Percentiles rank a stretch among this genome's conserved stretches.
phyloP scores from a whole-genome alignment of 1,140 invertebrate genomes.

The Drosophila seguyi region DNA sequence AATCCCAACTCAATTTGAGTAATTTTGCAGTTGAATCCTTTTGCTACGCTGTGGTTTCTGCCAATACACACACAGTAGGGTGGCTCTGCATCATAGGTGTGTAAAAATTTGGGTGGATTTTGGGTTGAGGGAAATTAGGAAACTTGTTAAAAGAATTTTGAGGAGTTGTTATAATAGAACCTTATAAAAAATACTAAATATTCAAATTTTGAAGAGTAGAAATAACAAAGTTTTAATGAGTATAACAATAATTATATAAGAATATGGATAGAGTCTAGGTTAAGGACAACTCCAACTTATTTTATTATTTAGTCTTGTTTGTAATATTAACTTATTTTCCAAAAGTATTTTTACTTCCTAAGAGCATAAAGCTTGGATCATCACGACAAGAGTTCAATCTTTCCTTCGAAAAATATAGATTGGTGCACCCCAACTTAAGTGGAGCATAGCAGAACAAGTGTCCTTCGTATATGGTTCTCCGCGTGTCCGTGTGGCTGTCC shows the following conservation, averaged over 20 bases:
- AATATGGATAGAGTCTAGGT: background rate
- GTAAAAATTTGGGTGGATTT: no score
- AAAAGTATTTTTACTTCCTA: background rate
- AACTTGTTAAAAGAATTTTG: background rate
- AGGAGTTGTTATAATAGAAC: no score
- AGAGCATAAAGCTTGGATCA: background rate
- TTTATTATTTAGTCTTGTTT: background rate
- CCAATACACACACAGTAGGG: background rate
- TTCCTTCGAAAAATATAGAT: background rate
- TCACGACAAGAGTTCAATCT: background rate
- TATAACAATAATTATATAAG: background rate
- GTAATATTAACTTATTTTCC: background rate
- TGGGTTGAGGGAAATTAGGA: no score
- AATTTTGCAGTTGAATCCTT: slow-evolving; percentile 79
- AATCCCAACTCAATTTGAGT: slow-evolving; percentile 83
- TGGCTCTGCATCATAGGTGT: background rate
- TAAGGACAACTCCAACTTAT: no score
- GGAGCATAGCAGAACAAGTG: background rate
- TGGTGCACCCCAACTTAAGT: background rate
- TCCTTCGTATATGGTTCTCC: slow-evolving; percentile 11
- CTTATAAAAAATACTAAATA: no score
- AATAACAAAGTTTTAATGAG: background rate
- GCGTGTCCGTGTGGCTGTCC: slow-evolving; percentile 14
- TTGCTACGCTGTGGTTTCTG: slow-evolving; percentile 61
- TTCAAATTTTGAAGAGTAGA: no score